Conservation (phyloP, 2,113 vertebrate species). For the Xenopus borealis region DNA sequence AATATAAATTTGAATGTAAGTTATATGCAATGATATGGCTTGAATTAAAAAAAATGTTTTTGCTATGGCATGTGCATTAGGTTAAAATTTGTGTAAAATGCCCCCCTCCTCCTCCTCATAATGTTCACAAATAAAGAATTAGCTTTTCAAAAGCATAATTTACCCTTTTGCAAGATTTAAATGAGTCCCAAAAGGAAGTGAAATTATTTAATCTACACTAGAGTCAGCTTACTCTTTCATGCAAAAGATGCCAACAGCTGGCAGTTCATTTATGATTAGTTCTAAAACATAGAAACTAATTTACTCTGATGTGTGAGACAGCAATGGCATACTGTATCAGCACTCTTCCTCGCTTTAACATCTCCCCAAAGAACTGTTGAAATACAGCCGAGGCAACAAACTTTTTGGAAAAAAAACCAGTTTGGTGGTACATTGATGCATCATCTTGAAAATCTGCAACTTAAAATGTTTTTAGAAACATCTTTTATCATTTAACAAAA, state of each 20-base stretch:
- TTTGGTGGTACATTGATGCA: not conserved
- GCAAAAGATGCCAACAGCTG: conserved; percentile 36
- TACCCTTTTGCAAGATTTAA: conserved; percentile 45
- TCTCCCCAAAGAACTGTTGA: conserved; percentile 18
- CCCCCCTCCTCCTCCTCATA: not conserved
- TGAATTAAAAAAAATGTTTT: conserved; percentile 14
- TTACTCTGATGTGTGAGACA: conserved; percentile 39
- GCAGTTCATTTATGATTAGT: conserved; percentile 43
- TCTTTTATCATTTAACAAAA: no score
- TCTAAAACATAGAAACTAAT: conserved; percentile 48
- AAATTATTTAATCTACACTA: conserved; percentile 46
- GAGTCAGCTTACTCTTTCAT: conserved; percentile 15
- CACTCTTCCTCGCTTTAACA: conserved; percentile 1
- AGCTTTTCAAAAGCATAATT: conserved; percentile 43
- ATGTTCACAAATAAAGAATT: conserved; percentile 27
- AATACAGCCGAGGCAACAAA: conserved; percentile 7
- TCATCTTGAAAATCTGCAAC: not conserved
- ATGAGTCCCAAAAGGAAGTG: conserved; percentile 20
- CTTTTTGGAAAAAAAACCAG: conserved; percentile 16
- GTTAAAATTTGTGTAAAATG: conserved; percentile 33
- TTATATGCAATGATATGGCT: conserved; percentile 1
- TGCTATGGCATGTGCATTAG: conserved; percentile 24
- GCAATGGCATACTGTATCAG: conserved; percentile 9
- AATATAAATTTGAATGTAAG: conserved; percentile 1
- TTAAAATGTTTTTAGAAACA: no score